A percentile compares a stretch with the other conserved stretches of the same genome.
Conservation (phyloP, 2,888 invertebrate genomes). For the Xestia c-nigrum region DNA sequence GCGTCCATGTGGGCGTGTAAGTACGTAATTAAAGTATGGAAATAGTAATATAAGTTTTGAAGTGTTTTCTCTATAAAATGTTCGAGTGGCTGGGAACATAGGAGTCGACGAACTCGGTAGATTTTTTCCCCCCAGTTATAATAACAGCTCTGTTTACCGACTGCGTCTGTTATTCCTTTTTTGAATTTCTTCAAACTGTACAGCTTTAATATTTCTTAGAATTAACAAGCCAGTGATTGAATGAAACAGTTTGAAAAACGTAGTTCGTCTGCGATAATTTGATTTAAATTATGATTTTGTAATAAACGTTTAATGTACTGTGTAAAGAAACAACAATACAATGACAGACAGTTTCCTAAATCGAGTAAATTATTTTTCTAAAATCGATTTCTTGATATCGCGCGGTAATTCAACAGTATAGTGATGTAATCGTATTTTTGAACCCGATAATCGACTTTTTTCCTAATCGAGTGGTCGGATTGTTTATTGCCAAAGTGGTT, state of each 20-base stretch:
- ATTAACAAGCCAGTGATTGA: constrained; percentile 35
- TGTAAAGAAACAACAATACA: constrained; percentile 26
- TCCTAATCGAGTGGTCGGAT: constrained; percentile 74
- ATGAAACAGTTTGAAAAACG: constrained; percentile 27
- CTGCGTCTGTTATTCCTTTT: constrained; percentile 81
- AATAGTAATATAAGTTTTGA: constrained; percentile 90
- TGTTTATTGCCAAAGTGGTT: constrained; percentile 79
- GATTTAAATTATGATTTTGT: constrained; percentile 40
- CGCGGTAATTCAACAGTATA: constrained; percentile 66
- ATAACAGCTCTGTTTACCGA: constrained; percentile 86
- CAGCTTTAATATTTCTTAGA: constrained; percentile 61
- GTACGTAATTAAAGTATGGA: constrained; percentile 89
- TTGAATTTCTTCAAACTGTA: constrained; percentile 73
- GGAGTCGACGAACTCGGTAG: constrained; percentile 82
- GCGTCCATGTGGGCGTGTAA: constrained; percentile 81
- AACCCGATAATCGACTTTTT: constrained; percentile 68
- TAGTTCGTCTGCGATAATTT: constrained; percentile 31
- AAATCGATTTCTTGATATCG: constrained; percentile 42
- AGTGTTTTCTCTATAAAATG: constrained; percentile 90
- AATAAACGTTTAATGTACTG: constrained; percentile 1
- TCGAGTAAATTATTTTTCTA: constrained; percentile 49
- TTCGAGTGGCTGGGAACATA: constrained; percentile 88
- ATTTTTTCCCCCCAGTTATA: constrained; percentile 84
- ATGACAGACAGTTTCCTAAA: constrained; percentile 48
- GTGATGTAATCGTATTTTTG: constrained; percentile 68